phyloP scores from a whole-genome alignment of 1,140 invertebrate species.

The Cyphomyrmex costatus region DNA sequence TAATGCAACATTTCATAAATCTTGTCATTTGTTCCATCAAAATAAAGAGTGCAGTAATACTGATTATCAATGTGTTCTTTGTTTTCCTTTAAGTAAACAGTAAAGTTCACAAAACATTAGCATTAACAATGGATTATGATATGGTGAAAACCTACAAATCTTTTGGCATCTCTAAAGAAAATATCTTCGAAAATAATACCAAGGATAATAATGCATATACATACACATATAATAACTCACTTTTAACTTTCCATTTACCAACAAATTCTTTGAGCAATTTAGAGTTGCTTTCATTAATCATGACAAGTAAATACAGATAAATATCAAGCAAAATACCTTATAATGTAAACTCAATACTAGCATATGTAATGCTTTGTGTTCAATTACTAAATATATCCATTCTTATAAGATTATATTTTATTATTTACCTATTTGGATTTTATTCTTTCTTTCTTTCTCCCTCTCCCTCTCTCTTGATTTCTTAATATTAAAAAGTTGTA shows the following conservation, averaged over 20 bases:
- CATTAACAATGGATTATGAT: too few species aligned
- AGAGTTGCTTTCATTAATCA: background rate
- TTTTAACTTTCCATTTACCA: background rate
- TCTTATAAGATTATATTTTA: background rate
- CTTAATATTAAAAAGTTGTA: background rate
- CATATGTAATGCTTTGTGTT: slow-evolving; percentile 30
- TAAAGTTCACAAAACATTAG: too few species aligned
- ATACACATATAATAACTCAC: background rate
- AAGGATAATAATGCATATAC: background rate
- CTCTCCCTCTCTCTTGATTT: background rate
- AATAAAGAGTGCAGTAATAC: too few species aligned
- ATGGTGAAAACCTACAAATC: too few species aligned
- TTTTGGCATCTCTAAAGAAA: too few species aligned
- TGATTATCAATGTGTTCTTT: too few species aligned
- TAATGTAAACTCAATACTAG: slow-evolving; percentile 11
- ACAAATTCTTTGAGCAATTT: background rate
- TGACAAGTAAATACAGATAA: background rate
- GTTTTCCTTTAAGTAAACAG: too few species aligned
- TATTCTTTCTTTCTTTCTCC: background rate
- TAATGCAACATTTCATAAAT: too few species aligned
- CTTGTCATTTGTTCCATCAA: too few species aligned
- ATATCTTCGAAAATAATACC: background rate
- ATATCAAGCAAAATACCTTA: slow-evolving; percentile 18
- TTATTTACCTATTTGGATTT: background rate
- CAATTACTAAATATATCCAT: background rate